Base-by-base conservation (phyloP, 2,797 vertebrate species). In the Artibeus jamaicensis region DNA sequence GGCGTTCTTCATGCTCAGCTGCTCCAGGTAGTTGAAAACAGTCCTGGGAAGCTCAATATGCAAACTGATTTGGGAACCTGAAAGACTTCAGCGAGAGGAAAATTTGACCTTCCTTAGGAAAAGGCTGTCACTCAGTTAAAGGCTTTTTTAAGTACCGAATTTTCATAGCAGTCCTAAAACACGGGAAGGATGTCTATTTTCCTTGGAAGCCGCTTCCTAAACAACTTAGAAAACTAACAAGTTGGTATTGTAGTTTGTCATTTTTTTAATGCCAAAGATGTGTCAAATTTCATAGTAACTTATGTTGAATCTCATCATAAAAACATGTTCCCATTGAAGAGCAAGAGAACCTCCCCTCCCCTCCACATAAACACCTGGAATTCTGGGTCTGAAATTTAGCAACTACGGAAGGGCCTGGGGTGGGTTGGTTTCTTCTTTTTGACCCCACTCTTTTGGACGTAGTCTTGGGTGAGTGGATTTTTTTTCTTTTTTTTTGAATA, bases 1-100 rank as follows among this genome's bases (percentile, higher is more conserved):
- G 96, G 96, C 98, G 98, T 97, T 98, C 98, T 98, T 98, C 98
- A 98, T 98, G 98, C 98, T 98, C 95, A 98, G 71, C 92, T 97
- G 97, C 97, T 92, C 98, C 96, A 95, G 96, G 96, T 91, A 97
- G 98, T 98, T 96, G 97, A 97, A 98, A 98, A 98, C 96, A 98
- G 98, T 98, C 98, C 97, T 97, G 97, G 97, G 97, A 94, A 98
- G 97, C 98, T 98, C 98, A 98, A 96, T 98, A 98, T 98, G 98
- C 98, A 98, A 98, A 98, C 98, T 44, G 97, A 94, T 91, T 98
- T 96, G 96, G 95, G 92, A 97, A 95, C 95, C 97, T 98, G 97
- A 98, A 98, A 98, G 97, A 97, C 97, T 98, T 97, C 97, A 95
- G 95, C 97, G 97, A 94, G 95, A 77, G 93, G 97, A 97, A 98